A percentile compares a stretch with the other conserved stretches of the same genome.
Evolutionary conservation across 2,113 vertebrate genomes (phyloP).

Genomic region (Picathartes gymnocephalus): DNA sequence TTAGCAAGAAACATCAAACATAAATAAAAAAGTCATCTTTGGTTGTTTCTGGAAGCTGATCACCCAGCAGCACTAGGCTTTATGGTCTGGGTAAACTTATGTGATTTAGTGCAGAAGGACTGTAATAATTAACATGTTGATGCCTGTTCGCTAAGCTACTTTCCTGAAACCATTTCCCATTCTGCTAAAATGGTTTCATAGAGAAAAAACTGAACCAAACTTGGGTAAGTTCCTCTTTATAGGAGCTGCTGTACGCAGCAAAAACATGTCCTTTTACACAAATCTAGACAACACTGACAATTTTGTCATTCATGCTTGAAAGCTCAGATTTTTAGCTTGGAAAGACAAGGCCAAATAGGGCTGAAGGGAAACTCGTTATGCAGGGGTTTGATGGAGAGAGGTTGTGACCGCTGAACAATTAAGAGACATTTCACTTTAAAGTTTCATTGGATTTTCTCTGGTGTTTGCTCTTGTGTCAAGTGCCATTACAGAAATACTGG

Average conservation of each 20-base stretch:
- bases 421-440: not conserved
- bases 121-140: not conserved
- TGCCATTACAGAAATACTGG: not conserved
- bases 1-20: slow-evolving; percentile 46
- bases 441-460: not conserved
- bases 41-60: slow-evolving; percentile 35
- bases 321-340: not conserved
- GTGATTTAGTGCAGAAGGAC: not conserved
- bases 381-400: not conserved
- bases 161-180: not conserved
- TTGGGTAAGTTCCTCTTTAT: not conserved
- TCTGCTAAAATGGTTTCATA: not conserved
- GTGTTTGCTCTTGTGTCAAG: not conserved
- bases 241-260: not conserved
- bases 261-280: not conserved
- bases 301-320: not conserved
- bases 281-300: not conserved
- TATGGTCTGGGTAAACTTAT: not conserved
- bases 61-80: not conserved
- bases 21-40: slow-evolving; percentile 36
- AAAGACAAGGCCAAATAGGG: not conserved
- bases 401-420: not conserved
- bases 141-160: not conserved
- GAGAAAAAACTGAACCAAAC: not conserved
- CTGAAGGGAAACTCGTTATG: not conserved